Evolutionary conservation across 2,888 invertebrate genomes (phyloP), one percentile per base, ranked within the genome.

Genomic region (Pandemis heparana): DNA sequence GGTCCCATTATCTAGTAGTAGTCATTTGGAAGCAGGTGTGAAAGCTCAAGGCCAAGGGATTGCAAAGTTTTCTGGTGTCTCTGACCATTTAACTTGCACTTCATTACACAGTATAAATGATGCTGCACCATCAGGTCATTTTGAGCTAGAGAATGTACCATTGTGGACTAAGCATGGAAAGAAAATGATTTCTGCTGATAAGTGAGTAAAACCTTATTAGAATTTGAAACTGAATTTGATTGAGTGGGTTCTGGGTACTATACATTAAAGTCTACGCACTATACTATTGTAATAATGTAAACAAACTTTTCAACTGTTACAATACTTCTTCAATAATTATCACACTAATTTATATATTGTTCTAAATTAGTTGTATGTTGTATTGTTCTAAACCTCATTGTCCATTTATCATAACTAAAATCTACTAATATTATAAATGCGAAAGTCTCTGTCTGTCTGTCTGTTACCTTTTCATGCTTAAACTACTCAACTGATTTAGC

Each of bases 121-220:
- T 80, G 82, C 89, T 23, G 95, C 96, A 5, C 96, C 96, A n/a
- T 80, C 94, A 8, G 97, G 98, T 0, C 96, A 96, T 85, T 97
- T 98, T 87, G 96, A 96, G 78, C 95, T 95, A 67, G 93, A 96
- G 74, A 95, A 95, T 67, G 95, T 97, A 10, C 97, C 98, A 0
- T 83, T 98, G 16, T 98, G 97, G 96, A 96, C 97, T 0, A 96
- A 96, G 81, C 95, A 95, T 77, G 99, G 98, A 59, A 97, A 97
- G 88, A 95, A 95, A 75, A 88, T 95, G 78, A 87, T 98, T 46
- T 95, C 95, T 71, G 89, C 96, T 0, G 92, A 96, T 70, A 94
- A 94, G 92, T 97, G 87, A 81, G 69, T 66, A 46, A 46, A 18
- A 23, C 5, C 9, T 53, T 16, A 6, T 18, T 18, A 7, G 7